Percentiles rank a stretch among this genome's conserved stretches.
phyloP scores from a whole-genome alignment of 2,113 vertebrate genomes.

The Tenrec ecaudatus region DNA sequence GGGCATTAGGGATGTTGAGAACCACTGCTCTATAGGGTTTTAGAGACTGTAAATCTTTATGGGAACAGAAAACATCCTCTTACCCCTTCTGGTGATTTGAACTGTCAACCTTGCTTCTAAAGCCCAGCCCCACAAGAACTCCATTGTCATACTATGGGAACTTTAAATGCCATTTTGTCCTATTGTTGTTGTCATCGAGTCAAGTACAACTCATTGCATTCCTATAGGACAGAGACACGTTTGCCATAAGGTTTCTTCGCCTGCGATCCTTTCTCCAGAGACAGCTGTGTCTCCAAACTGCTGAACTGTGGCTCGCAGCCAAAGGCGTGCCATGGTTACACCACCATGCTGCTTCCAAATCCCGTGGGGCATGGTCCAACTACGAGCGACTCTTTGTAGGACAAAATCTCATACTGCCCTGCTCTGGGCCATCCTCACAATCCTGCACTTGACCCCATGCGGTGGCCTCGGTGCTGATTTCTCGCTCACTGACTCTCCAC shows the following conservation, averaged over 20 bases:
- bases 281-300: not conserved
- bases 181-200: no score
- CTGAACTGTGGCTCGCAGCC: not conserved
- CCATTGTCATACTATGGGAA: no score
- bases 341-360: not conserved
- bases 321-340: not conserved
- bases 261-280: not conserved
- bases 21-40: no score
- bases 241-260: not conserved
- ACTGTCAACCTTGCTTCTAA: no score
- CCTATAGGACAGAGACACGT: no score
- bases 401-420: not conserved
- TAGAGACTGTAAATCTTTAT: no score
- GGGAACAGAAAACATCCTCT: no score
- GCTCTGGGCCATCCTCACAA: not conserved
- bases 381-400: not conserved
- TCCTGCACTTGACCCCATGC: not conserved
- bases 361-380: not conserved
- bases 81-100: no score
- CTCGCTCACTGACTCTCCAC: not conserved
- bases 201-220: no score
- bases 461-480: not conserved
- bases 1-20: no score
- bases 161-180: no score
- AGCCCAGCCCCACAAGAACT: no score